Evolutionary conservation across 2,888 invertebrate genomes (phyloP).

Genomic region (Aspidiotus destructor): DNA sequence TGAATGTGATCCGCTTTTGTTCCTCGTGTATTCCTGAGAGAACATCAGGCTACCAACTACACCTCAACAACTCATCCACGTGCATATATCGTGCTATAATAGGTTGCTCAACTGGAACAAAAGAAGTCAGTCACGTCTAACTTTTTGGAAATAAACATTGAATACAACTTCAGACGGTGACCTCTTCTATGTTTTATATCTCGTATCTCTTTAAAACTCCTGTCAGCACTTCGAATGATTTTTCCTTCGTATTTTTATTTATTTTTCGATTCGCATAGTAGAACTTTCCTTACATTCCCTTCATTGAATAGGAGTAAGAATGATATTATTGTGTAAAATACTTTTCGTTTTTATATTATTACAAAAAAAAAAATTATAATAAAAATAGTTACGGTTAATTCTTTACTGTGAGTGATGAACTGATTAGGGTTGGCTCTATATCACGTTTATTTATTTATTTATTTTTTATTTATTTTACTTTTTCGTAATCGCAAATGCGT

Average conservation of each 20-base stretch:
- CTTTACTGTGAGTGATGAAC: background rate
- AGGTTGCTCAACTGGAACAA: constrained; percentile 4
- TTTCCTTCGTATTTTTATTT: background rate
- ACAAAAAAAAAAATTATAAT: too few relatives aligned
- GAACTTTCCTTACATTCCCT: background rate
- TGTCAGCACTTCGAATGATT: background rate
- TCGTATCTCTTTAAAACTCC: too few relatives aligned
- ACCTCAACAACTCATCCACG: too few relatives aligned
- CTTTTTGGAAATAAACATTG: background rate
- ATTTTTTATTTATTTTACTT: constrained; percentile 16
- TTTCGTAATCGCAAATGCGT: background rate
- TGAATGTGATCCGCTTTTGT: too few relatives aligned
- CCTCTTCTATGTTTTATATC: too few relatives aligned
- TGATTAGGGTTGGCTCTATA: constrained; percentile 4
- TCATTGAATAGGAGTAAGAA: too few relatives aligned
- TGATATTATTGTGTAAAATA: too few relatives aligned
- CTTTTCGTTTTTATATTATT: too few relatives aligned
- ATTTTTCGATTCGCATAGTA: constrained; percentile 1
- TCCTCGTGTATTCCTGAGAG: too few relatives aligned
- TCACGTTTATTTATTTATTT: constrained; percentile 7
- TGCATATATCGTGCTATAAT: background rate
- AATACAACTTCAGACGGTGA: background rate
- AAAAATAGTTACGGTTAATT: background rate
- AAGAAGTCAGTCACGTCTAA: background rate
- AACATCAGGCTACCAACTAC: too few relatives aligned